phyloP scores from a whole-genome alignment of 2,113 vertebrate genomes.

The Equus przewalskii region DNA sequence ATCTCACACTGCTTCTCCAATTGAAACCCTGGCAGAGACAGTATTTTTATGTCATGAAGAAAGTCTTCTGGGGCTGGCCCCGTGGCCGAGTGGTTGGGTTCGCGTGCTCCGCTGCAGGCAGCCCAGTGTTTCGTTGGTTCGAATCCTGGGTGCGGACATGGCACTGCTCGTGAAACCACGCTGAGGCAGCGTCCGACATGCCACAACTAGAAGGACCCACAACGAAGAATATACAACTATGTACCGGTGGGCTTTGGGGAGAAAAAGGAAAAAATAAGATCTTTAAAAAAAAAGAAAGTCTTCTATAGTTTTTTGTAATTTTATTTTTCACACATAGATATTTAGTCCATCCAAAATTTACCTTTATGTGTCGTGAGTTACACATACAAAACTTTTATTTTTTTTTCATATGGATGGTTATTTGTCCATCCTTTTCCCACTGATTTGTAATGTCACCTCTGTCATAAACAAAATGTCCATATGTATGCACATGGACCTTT shows the following conservation, averaged over 20 bases:
- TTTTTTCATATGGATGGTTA: neutral
- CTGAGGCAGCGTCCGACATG: no score
- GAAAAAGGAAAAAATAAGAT: no score
- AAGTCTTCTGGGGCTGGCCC: neutral
- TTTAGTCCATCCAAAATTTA: neutral
- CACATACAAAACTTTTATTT: neutral
- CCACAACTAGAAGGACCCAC: no score
- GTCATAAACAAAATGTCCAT: neutral
- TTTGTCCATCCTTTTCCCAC: neutral
- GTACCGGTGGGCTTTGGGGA: no score
- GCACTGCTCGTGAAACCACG: no score
- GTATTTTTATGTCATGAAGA: neutral
- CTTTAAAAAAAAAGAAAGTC: neutral
- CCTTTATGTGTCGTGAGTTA: neutral
- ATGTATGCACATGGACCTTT: neutral
- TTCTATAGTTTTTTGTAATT: neutral
- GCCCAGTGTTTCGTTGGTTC: no score
- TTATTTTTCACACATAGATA: neutral
- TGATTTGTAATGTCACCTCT: neutral
- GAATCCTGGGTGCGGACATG: no score
- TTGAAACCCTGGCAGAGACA: neutral
- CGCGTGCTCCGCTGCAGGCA: no score
- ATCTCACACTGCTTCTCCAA: neutral
- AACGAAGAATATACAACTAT: no score
- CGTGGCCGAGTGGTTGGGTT: no score